phyloP scores from a whole-genome alignment of 2,888 invertebrate genomes.

The Chymomyza caudatula region DNA sequence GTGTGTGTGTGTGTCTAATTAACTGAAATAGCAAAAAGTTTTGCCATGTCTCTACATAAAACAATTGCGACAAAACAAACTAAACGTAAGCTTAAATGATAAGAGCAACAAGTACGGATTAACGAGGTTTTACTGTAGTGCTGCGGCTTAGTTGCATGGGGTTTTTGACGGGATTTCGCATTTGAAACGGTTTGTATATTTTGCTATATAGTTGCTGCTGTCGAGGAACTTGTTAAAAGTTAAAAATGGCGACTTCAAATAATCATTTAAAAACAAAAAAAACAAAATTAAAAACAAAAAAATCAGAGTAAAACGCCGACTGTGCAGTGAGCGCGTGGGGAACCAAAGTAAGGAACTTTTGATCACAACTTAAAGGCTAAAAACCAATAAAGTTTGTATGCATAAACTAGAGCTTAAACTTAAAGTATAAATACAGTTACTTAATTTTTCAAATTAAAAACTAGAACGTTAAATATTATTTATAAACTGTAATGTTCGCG shows the following conservation, averaged over 20 bases:
- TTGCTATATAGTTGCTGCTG: constrained; percentile 40
- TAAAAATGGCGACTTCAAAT: constrained; percentile 59
- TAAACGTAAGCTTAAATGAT: constrained; percentile 12
- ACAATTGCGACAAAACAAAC: constrained; percentile 34
- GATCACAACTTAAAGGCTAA: constrained; percentile 68
- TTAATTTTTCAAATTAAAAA: constrained; percentile 7
- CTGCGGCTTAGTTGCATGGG: constrained; percentile 2
- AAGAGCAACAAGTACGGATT: constrained; percentile 1
- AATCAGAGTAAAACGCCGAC: constrained; percentile 51
- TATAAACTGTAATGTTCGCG: constrained; percentile 22
- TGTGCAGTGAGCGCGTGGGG: constrained; percentile 54
- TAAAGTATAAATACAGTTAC: constrained; percentile 31
- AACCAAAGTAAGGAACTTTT: constrained; percentile 77
- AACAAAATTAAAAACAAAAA: constrained; percentile 36
- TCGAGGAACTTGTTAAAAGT: constrained; percentile 64
- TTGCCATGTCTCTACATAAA: background rate
- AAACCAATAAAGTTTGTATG: constrained; percentile 3
- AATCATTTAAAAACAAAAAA: constrained; percentile 25
- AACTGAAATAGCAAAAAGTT: background rate
- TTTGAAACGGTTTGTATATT: constrained; percentile 50
- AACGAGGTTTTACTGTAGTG: constrained; percentile 9
- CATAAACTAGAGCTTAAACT: constrained; percentile 9
- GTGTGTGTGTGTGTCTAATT: constrained; percentile 28
- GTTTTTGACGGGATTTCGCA: constrained; percentile 26
- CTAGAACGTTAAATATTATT: constrained; percentile 11